These are phyloP conservation scores for Drosophila acutilabella DNA, from an alignment of 2,888 invertebrate genomes.

Conservation along the genomic window DNA sequence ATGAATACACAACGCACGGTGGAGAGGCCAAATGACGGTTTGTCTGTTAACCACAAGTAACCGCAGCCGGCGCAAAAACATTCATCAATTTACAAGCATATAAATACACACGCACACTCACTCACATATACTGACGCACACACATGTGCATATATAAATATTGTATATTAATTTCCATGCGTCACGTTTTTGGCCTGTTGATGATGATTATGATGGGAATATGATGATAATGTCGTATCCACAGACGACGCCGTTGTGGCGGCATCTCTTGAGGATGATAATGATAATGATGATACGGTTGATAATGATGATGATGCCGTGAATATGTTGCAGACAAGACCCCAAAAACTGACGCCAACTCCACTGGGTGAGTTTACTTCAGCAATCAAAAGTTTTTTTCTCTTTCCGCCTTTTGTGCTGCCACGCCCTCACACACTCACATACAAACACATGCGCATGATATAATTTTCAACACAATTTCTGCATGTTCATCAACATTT, in stretches of 20 bases:
- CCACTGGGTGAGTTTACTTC: constrained; percentile 49
- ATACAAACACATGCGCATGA: constrained; percentile 10
- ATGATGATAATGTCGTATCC: constrained; percentile 34
- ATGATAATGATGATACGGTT: constrained; percentile 34
- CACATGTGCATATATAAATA: constrained; percentile 23
- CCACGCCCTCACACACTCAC: constrained; percentile 7
- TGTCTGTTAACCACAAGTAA: constrained; percentile 21
- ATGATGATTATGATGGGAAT: constrained; percentile 56
- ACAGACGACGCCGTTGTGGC: constrained; percentile 27
- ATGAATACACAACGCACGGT: constrained; percentile 67
- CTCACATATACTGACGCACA: constrained; percentile 22
- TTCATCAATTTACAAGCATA: constrained; percentile 51
- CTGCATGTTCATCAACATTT: constrained; percentile 68
- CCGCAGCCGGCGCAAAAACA: constrained; percentile 38
- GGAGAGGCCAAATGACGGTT: constrained; percentile 15
- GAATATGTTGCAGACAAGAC: constrained; percentile 37
- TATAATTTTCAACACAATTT: constrained; percentile 56
- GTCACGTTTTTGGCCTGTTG: constrained; percentile 65
- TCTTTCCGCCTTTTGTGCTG: constrained; percentile 6
- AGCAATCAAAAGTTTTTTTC: constrained; percentile 47
- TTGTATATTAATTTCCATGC: constrained; percentile 67
- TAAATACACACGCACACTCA: constrained; percentile 18
- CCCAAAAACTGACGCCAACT: constrained; percentile 53
- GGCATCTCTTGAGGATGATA: constrained; percentile 5
- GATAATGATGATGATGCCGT: constrained; percentile 32